Evolutionary conservation across 2,888 invertebrate species (phyloP), one percentile per base, ranked within the genome.

Genomic region (Mamestra brassicae): DNA sequence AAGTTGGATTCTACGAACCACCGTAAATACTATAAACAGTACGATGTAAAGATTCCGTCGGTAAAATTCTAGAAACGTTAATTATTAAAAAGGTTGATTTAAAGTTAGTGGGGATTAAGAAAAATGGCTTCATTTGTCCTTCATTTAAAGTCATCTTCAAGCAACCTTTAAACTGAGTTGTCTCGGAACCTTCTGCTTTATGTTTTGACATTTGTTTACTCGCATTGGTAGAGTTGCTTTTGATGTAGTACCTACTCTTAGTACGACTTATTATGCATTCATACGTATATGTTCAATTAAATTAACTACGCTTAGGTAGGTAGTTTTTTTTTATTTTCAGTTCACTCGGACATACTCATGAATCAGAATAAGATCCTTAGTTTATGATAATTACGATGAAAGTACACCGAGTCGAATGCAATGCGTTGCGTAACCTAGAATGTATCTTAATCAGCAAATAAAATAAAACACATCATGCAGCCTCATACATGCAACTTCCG

Each of bases 401-500:
- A 83, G 76, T 71, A 64, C 47, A 66, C 36, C 34, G 52, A 76
- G 65, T 72, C 34, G 64, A 77, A 57, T 63, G 67, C 38, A 71
- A 74, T 17, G 38, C 52, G 75, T 86, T 86, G 74, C 64, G 67
- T 77, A 85, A 85, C 68, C 26, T 38, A 78, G 74, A 77, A 73
- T 63, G 70, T 76, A 65, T 69, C 26, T 67, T 70, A 69, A 26
- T 71, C 67, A 47, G 47, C 67, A 79, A 85, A 83, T 63, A 74
- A 75, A 68, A 85, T 15, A 73, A 74, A 80, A 76, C 76, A 26
- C 26, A 61, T 42, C 50, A 75, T 60, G 74, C 70, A 78, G 73
- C 34, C 26, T 50, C 42, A 78, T 75, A 64, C 69, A 75, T 80
- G 70, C 74, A 57, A 85, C 67, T 77, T 87, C 85, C 87, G 78